Evolutionary conservation across 92 coral and sea anemone genomes (phyloP), one percentile per base, ranked within the genome.

Genomic region (Epizoanthus fatuus): DNA sequence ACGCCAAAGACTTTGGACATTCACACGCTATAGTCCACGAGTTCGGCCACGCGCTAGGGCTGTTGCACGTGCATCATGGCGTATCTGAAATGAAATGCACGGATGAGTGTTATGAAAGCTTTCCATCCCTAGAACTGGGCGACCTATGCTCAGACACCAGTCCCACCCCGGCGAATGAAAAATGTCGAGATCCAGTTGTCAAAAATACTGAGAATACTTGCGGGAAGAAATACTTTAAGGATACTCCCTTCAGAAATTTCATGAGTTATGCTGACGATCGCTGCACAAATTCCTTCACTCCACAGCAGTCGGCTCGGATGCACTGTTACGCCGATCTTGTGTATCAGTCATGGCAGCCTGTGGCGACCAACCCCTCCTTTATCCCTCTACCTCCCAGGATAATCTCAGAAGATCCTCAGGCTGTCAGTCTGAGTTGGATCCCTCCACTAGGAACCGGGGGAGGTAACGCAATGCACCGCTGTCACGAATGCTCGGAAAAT

Each of bases 401-500:
- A 5, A 97, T 91, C 3, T 81, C 90, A 11, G 95, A 88, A 39
- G 70, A 86, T 62, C 83, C 82, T 3, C 81, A 93, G 3, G 91
- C 75, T 38, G 91, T 97, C 44, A 75, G 81, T 42, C 87, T 97
- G 9, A 81, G 94, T 0, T 97, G 99, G 99, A 93, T 97, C 63
- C 99, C 99, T 13, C 99, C 99, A 1, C 70, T 97, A 56, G 98
- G 98, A 0, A 81, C 94, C 8, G 99, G 99, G 39, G 99, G 98
- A 17, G 90, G 77, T 56, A 95, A 95, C 75, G 99, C 98, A 40
- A 82, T 90, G 55, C 95, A 95, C 73, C 86, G 89, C 63, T 97
- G 99, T 69, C 96, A 95, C 45, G 84, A 92, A 65, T 97, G 99
- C 63, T 84, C 88, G 47, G 98, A 91, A 64, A 86, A 93, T 75